These are phyloP conservation scores for Papilio demoleus DNA, from an alignment of 2,888 invertebrate species.

Conservation along the genomic window DNA sequence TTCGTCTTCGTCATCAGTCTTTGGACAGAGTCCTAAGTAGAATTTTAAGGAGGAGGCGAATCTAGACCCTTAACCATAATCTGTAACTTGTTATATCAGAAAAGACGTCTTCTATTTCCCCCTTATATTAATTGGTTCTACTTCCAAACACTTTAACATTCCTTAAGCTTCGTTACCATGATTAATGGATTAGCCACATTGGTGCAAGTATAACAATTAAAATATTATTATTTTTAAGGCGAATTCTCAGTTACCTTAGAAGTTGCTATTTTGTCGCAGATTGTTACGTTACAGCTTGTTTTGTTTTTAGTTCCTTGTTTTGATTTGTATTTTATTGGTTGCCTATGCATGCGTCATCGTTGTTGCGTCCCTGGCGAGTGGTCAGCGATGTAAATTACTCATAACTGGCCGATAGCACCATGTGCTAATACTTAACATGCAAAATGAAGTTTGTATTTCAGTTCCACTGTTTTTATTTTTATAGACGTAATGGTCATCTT, in stretches of 20 bases:
- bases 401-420: slow-evolving; percentile 48
- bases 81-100: background rate
- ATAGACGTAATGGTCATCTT: background rate
- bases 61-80: no score
- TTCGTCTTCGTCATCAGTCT: no score
- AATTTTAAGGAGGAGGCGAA: no score
- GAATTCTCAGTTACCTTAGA: background rate
- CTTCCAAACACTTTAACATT: background rate
- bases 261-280: no score
- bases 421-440: slow-evolving; percentile 31
- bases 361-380: slow-evolving; percentile 48
- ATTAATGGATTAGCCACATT: background rate
- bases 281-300: background rate
- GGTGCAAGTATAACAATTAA: background rate
- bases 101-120: background rate
- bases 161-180: background rate
- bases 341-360: slow-evolving; percentile 40
- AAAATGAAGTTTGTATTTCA: slow-evolving; percentile 4
- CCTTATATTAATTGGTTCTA: background rate
- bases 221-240: background rate
- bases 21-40: no score
- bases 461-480: background rate
- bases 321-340: slow-evolving; percentile 43
- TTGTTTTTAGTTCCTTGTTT: slow-evolving; percentile 8
- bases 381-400: slow-evolving; percentile 55